Evolutionary conservation across 2,113 vertebrate species (phyloP).

Genomic region (Miniopterus natalensis): DNA sequence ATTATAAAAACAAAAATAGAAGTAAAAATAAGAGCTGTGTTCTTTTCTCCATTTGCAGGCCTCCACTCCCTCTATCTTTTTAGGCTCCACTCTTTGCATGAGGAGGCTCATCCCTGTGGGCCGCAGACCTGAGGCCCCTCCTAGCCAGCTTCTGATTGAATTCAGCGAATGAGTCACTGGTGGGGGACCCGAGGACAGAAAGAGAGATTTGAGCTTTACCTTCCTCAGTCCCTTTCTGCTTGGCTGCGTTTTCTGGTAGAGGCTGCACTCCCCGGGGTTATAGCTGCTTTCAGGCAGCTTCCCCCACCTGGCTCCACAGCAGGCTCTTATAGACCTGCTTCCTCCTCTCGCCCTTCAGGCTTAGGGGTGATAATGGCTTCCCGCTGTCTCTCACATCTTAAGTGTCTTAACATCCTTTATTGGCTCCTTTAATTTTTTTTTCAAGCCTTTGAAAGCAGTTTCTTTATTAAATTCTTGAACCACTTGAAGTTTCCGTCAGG

Average conservation of each 20-base stretch:
- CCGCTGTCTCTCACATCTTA: background rate
- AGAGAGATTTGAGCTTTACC: background rate
- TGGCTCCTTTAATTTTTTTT: background rate
- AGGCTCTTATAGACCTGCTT: background rate
- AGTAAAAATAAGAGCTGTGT: background rate
- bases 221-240: background rate
- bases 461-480: constrained; percentile 46
- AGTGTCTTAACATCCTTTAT: background rate
- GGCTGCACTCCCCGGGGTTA: background rate
- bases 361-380: background rate
- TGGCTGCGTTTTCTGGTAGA: background rate
- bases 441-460: background rate
- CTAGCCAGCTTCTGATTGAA: background rate
- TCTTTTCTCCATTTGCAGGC: background rate
- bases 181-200: background rate
- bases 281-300: background rate
- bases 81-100: background rate
- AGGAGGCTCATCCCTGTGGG: background rate
- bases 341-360: background rate
- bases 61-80: background rate
- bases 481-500: background rate
- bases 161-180: background rate
- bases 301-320: rapidly evolving
- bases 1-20: background rate
- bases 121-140: background rate